These are phyloP conservation scores for Helicoverpa zea DNA, from an alignment of 1,140 invertebrate species.

Conservation along the genomic window DNA sequence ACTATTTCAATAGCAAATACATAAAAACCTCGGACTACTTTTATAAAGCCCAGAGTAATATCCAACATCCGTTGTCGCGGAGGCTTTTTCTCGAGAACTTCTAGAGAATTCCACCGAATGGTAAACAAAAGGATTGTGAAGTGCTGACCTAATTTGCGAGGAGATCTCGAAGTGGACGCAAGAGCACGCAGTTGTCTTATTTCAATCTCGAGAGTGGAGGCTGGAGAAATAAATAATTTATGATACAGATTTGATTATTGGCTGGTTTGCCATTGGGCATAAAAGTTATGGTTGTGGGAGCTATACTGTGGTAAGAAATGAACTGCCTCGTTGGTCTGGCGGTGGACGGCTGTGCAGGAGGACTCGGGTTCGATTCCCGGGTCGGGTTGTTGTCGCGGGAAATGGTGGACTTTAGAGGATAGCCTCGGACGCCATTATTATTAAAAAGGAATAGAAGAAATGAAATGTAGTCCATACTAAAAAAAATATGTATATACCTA, in stretches of 20 bases:
- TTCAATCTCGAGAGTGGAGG: constrained; percentile 6
- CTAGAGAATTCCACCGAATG: background rate
- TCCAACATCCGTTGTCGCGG: constrained; percentile 3
- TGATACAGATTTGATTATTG: background rate
- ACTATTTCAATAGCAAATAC: too few species aligned
- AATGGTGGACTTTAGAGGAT: too few species aligned
- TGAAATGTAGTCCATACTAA: too few species aligned
- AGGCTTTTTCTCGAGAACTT: constrained; percentile 14
- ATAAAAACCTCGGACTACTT: too few species aligned
- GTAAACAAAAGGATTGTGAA: constrained; percentile 5
- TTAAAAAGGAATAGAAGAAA: too few species aligned
- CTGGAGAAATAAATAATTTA: constrained; percentile 32
- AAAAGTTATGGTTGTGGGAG: background rate
- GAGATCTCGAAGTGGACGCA: constrained; percentile 7
- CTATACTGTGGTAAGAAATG: too few species aligned
- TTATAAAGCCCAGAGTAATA: background rate
- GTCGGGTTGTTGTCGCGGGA: too few species aligned
- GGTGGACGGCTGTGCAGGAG: too few species aligned
- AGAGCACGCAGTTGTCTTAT: constrained; percentile 2
- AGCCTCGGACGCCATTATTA: too few species aligned
- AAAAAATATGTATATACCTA: too few species aligned
- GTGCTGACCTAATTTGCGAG: constrained; percentile 20
- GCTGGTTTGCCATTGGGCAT: background rate
- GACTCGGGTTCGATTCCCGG: too few species aligned
- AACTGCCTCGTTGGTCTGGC: too few species aligned